A percentile compares a stretch with the other conserved stretches of the same genome.
These are phyloP conservation scores for Meliscaeva auricollis DNA, from an alignment of 2,888 invertebrate species.

Conservation along the genomic window DNA sequence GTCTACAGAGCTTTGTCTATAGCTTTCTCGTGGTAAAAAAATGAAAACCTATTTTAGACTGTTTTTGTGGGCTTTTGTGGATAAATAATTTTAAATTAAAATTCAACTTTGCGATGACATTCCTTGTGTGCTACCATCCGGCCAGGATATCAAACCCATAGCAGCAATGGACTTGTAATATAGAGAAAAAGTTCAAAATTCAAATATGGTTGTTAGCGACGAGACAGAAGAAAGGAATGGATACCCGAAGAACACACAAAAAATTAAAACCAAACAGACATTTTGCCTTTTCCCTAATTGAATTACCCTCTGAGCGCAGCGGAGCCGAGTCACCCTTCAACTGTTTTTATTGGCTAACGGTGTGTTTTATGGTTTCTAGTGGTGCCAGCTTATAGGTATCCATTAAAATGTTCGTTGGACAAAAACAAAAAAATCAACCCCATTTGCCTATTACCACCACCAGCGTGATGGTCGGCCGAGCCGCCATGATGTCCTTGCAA, in stretches of 20 bases:
- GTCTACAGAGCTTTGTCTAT: background rate
- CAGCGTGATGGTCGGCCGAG: background rate
- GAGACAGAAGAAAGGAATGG: too few relatives aligned
- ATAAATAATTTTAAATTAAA: slow-evolving; percentile 63
- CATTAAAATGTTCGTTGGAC: slow-evolving; percentile 7
- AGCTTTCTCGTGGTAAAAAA: background rate
- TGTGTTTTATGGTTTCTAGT: slow-evolving; percentile 76
- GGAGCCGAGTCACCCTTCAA: slow-evolving; percentile 81
- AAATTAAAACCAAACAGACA: slow-evolving; percentile 79
- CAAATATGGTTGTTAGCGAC: slow-evolving; percentile 64
- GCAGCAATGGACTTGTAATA: slow-evolving; percentile 34
- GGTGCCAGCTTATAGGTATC: slow-evolving; percentile 17
- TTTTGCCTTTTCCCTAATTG: slow-evolving; percentile 73
- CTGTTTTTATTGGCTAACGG: slow-evolving; percentile 81
- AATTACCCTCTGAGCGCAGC: slow-evolving; percentile 75
- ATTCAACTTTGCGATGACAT: slow-evolving; percentile 61
- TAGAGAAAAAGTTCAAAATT: slow-evolving; percentile 67
- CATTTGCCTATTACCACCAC: slow-evolving; percentile 28
- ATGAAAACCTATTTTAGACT: background rate
- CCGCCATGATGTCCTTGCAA: slow-evolving; percentile 50
- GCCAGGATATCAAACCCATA: slow-evolving; percentile 36
- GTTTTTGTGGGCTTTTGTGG: slow-evolving; percentile 10
- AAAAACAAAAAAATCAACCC: slow-evolving; percentile 34
- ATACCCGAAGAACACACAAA: background rate
- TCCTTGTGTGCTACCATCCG: slow-evolving; percentile 59